Conservation (phyloP, 2,113 vertebrate genomes). For the Phalacrocorax aristotelis region DNA sequence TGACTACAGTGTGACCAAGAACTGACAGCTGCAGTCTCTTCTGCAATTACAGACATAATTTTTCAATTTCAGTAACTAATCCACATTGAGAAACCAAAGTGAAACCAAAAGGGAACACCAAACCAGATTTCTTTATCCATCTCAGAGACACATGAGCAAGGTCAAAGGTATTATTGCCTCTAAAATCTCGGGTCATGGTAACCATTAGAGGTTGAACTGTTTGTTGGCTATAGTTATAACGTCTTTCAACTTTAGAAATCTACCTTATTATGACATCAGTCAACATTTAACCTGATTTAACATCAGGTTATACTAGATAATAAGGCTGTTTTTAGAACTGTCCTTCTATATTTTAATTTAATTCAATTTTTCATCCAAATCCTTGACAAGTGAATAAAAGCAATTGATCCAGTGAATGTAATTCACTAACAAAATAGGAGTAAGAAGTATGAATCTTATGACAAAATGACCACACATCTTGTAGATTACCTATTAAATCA, state of each 20-base stretch:
- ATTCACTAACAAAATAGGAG: not conserved
- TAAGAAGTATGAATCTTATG: not conserved
- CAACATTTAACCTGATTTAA: not conserved
- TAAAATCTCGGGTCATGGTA: not conserved
- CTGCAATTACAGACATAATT: not conserved
- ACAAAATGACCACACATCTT: not conserved
- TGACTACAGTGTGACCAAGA: not conserved
- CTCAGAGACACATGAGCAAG: not conserved
- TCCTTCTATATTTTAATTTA: not conserved
- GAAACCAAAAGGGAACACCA: not conserved
- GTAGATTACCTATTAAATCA: not conserved
- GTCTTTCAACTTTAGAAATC: not conserved
- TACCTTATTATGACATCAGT: not conserved
- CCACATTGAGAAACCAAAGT: not conserved
- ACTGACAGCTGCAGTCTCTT: not conserved
- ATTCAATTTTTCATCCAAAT: not conserved
- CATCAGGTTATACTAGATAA: not conserved
- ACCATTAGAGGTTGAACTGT: not conserved
- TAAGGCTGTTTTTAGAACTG: not conserved
- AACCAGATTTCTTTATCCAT: not conserved
- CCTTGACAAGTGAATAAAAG: accelerated
- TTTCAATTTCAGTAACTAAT: not conserved
- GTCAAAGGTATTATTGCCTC: not conserved
- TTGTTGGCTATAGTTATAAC: accelerated
- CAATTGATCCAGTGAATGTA: accelerated